Evolutionary conservation across 1,140 invertebrate species (phyloP).

Genomic region (Cotesia glomerata): DNA sequence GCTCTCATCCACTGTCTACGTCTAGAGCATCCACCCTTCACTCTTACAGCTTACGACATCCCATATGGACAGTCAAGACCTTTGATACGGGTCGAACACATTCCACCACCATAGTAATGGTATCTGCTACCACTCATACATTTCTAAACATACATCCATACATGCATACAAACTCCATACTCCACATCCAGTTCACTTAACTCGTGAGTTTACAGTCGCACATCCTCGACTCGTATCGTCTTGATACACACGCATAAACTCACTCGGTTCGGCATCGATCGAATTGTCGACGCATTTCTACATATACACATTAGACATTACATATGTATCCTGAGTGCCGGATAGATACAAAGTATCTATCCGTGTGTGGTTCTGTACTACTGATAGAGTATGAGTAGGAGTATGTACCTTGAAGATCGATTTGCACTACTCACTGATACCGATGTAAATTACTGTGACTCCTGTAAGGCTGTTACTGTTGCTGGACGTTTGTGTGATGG

Average conservation of each 20-base stretch:
- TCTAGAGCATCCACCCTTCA: background rate
- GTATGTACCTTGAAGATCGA: background rate
- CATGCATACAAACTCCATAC: background rate
- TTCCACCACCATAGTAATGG: no score
- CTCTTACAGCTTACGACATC: conserved; percentile 11
- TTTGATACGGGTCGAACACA: conserved; percentile 18
- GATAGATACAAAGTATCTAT: no score
- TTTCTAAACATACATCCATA: background rate
- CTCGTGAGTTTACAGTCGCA: background rate
- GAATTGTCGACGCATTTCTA: background rate
- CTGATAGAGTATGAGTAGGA: background rate
- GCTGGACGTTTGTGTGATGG: background rate
- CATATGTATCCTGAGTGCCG: no score
- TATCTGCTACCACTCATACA: no score
- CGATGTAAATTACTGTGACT: background rate
- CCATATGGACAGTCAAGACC: conserved; percentile 6
- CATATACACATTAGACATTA: no score
- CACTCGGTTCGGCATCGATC: conserved; percentile 5
- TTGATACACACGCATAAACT: conserved; percentile 16
- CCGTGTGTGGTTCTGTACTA: no score
- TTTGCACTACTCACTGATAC: background rate
- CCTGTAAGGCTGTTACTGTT: no score
- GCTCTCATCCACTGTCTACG: conserved; percentile 8
- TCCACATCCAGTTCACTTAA: background rate
- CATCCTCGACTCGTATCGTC: conserved; percentile 8